A percentile compares a stretch with the other conserved stretches of the same genome.
phyloP scores from a whole-genome alignment of 2,888 invertebrate species.

The Diarsia mendica region DNA sequence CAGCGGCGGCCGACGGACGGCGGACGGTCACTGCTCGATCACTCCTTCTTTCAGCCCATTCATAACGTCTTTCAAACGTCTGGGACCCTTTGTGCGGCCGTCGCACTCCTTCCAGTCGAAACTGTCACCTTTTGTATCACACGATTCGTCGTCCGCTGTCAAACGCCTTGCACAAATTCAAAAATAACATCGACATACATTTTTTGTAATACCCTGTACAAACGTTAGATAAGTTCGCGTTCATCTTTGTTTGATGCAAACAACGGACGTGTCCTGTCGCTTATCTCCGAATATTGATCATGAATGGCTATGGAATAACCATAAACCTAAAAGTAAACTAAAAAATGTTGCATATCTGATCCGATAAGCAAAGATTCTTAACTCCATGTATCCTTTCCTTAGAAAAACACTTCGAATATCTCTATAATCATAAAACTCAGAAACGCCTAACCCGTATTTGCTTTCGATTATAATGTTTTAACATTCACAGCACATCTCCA shows the following conservation, averaged over 20 bases:
- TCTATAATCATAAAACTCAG: constrained; percentile 40
- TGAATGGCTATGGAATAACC: constrained; percentile 76
- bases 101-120: constrained; percentile 82
- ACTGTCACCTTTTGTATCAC: constrained; percentile 87
- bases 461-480: constrained; percentile 24
- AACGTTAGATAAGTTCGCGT: constrained; percentile 87
- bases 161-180: constrained; percentile 90
- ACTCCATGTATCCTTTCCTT: constrained; percentile 56
- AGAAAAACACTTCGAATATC: constrained; percentile 55
- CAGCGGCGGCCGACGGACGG: constrained; percentile 60
- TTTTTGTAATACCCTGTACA: constrained; percentile 86
- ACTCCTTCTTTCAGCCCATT: constrained; percentile 88
- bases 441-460: constrained; percentile 32
- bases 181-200: constrained; percentile 87
- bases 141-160: constrained; percentile 85
- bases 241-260: constrained; percentile 88
- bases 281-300: constrained; percentile 82
- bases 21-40: constrained; percentile 83
- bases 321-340: constrained; percentile 63
- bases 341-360: constrained; percentile 68
- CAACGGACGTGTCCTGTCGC: constrained; percentile 85
- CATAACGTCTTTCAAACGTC: constrained; percentile 88
- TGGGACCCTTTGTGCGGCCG: constrained; percentile 79
- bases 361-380: constrained; percentile 61
- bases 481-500: constrained; percentile 12